Conservation (phyloP, 2,797 vertebrate species). For the Lerista edwardsae region DNA sequence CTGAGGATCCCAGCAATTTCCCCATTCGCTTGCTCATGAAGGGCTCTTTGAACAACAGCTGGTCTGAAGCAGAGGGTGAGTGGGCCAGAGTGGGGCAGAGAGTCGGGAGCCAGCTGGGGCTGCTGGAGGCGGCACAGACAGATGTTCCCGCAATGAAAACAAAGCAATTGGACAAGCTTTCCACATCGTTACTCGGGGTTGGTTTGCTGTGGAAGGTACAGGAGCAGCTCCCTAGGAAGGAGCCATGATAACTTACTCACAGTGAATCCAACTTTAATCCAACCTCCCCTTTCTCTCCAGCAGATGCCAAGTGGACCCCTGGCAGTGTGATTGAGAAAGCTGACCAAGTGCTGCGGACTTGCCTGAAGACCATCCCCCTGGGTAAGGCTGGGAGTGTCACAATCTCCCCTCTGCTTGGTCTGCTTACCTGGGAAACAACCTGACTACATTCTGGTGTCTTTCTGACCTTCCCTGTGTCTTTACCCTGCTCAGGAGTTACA, state of each 20-base stretch:
- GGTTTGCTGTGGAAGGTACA: not conserved
- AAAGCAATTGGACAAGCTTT: too few species aligned
- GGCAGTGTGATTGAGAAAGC: not conserved
- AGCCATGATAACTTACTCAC: too few species aligned
- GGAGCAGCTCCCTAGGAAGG: not conserved
- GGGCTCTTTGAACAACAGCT: conserved; percentile 24
- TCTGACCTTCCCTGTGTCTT: not conserved
- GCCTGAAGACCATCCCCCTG: conserved; percentile 30
- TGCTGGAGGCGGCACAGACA: not conserved
- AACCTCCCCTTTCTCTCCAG: conserved; percentile 11
- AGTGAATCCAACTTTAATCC: too few species aligned
- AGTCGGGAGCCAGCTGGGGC: not conserved
- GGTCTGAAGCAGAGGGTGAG: not conserved
- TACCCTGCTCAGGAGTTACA: too few species aligned
- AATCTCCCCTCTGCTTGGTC: not conserved
- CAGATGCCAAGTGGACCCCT: not conserved
- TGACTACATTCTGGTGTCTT: not conserved
- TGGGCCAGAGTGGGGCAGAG: not conserved
- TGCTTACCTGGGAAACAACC: too few species aligned
- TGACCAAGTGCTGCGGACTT: conserved; percentile 36
- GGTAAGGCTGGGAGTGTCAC: conserved; percentile 27
- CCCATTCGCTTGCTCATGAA: conserved; percentile 14
- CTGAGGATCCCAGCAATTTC: not conserved
- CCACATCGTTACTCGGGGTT: not conserved
- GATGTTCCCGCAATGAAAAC: too few species aligned